phyloP scores from a whole-genome alignment of 2,888 invertebrate genomes.

The Pseudococcus longispinus region DNA sequence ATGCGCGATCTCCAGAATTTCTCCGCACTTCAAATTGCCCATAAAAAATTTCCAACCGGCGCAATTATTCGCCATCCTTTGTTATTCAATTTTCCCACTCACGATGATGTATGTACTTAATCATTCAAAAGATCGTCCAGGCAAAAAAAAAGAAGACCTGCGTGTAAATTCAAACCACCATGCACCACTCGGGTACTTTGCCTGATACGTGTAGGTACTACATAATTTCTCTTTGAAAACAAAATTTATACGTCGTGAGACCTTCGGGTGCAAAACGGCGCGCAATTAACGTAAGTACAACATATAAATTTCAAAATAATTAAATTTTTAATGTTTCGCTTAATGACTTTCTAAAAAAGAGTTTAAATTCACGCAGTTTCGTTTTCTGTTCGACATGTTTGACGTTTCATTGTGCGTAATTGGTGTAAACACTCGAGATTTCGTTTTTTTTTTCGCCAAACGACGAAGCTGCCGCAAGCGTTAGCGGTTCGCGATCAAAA shows the following conservation, averaged over 20 bases:
- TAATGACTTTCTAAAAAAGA: constrained; percentile 3
- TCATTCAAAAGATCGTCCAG: background rate
- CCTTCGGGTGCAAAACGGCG: constrained; percentile 1
- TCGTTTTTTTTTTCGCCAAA: background rate
- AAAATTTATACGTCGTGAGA: constrained; percentile 10
- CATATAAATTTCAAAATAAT: background rate
- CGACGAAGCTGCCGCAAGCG: background rate
- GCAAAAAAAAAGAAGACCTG: background rate
- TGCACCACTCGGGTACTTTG: background rate
- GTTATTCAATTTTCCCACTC: background rate
- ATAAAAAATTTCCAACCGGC: background rate
- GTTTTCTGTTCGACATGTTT: background rate
- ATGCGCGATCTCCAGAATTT: background rate
- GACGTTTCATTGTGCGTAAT: constrained; percentile 6
- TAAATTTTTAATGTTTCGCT: constrained; percentile 20
- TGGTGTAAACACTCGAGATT: background rate
- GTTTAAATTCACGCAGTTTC: constrained; percentile 10
- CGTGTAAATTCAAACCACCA: too few relatives aligned
- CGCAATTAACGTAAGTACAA: background rate
- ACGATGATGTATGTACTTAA: background rate
- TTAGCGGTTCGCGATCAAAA: background rate
- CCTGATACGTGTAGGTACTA: background rate
- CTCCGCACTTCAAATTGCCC: background rate
- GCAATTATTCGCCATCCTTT: background rate
- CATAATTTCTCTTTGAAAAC: background rate